A percentile compares a stretch with the other conserved stretches of the same genome.
phyloP scores from a whole-genome alignment of 2,113 vertebrate species.

The Dicaeum eximium region DNA sequence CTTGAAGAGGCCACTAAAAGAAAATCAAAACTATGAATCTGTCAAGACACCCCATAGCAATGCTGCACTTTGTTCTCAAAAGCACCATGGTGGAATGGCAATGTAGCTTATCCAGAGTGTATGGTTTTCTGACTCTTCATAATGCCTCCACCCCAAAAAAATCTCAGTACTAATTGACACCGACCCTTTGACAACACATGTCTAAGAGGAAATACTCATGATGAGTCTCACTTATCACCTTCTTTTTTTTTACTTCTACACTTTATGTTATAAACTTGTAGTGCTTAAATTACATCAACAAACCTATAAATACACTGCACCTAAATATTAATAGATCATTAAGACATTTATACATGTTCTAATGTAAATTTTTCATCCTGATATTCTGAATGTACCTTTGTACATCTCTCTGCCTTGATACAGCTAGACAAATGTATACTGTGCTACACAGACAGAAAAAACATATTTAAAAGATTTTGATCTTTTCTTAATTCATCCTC shows the following conservation, averaged over 20 bases:
- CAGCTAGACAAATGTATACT: background rate
- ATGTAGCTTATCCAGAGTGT: background rate
- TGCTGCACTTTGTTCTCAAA: background rate
- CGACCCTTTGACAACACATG: background rate
- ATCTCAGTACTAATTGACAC: background rate
- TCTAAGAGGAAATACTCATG: background rate
- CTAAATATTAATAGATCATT: background rate
- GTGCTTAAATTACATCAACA: background rate
- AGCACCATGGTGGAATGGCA: background rate
- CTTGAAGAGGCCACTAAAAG: constrained; percentile 53
- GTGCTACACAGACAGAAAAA: background rate
- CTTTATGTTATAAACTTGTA: background rate
- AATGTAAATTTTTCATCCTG: background rate
- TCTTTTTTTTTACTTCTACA: background rate
- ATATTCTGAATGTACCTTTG: background rate
- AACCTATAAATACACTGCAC: background rate
- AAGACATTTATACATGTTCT: background rate
- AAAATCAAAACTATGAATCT: constrained; percentile 67
- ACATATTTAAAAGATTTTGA: background rate
- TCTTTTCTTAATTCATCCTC: background rate
- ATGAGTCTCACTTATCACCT: background rate
- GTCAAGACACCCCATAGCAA: constrained; percentile 21
- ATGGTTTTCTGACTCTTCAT: background rate
- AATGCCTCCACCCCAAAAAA: background rate
- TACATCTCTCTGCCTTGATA: background rate